Percentiles rank a stretch among this genome's conserved stretches.
phyloP scores from a whole-genome alignment of 2,113 vertebrate species.

The Semicossyphus pulcher region DNA sequence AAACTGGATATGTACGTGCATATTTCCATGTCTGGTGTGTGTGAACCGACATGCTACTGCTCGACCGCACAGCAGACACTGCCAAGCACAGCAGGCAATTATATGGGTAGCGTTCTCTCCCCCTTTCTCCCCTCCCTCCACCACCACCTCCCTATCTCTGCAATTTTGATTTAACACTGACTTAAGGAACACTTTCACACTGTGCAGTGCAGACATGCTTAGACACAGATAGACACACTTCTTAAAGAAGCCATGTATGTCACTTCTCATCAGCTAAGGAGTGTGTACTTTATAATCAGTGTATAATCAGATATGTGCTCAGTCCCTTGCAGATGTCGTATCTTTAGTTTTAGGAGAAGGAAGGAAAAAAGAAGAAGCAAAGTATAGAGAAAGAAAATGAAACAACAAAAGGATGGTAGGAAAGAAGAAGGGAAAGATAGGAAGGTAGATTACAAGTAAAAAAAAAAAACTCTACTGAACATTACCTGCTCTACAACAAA shows the following conservation, averaged over 20 bases:
- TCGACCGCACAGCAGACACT: constrained; percentile 76
- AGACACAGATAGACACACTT: neutral
- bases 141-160: constrained; percentile 60
- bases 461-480: too few species aligned
- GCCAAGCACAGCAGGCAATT: constrained; percentile 76
- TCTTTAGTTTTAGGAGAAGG: too few species aligned
- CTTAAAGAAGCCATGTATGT: neutral
- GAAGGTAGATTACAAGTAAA: too few species aligned
- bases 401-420: neutral
- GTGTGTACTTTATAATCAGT: too few species aligned
- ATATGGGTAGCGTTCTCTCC: constrained; percentile 62
- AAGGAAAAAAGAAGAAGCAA: neutral
- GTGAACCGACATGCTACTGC: constrained; percentile 77
- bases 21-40: constrained; percentile 79
- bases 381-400: neutral
- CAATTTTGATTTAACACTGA: constrained; percentile 64
- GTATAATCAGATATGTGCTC: too few species aligned
- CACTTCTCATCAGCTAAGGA: too few species aligned
- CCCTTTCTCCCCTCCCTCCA: constrained; percentile 22
- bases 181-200: constrained; percentile 54
- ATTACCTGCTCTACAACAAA: too few species aligned
- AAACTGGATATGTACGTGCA: constrained; percentile 72
- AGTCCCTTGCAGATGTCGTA: too few species aligned
- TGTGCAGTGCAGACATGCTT: constrained; percentile 4
- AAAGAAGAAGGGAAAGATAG: neutral